These are phyloP conservation scores for Darevskia nairensis DNA, from an alignment of 2,797 vertebrate genomes.

Conservation along the genomic window DNA sequence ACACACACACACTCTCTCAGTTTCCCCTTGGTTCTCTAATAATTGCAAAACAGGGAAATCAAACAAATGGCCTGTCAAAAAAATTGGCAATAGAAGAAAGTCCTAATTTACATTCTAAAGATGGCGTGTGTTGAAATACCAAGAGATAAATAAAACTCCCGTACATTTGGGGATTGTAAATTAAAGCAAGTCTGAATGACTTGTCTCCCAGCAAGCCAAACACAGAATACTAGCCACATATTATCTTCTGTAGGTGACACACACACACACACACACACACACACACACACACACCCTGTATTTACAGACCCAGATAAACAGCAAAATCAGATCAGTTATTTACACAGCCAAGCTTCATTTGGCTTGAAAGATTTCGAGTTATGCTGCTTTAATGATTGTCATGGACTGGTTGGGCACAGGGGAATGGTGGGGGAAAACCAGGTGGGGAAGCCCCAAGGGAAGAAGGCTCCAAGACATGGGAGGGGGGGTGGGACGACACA, in stretches of 20 bases:
- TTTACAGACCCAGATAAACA: background rate
- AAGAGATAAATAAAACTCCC: background rate
- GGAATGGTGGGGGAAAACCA: background rate
- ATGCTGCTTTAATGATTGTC: no score
- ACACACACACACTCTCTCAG: background rate
- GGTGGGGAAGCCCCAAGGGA: no score
- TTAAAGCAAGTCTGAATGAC: background rate
- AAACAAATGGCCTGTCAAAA: constrained; percentile 21
- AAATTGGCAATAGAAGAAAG: background rate
- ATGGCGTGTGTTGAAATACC: background rate
- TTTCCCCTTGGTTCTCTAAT: background rate
- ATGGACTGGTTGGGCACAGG: no score
- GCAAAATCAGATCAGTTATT: no score
- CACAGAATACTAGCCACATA: background rate
- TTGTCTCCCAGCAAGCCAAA: background rate
- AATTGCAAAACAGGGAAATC: constrained; percentile 25
- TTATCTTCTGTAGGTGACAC: background rate
- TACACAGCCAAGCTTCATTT: background rate
- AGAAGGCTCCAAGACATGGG: no score
- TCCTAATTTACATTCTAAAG: constrained; percentile 2
- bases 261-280: background rate
- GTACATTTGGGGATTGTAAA: background rate
- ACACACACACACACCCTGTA: background rate
- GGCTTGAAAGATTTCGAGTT: background rate
- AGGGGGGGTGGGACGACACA: no score